Evolutionary conservation across 2,113 vertebrate species (phyloP).

Genomic region (Corythaixoides concolor): DNA sequence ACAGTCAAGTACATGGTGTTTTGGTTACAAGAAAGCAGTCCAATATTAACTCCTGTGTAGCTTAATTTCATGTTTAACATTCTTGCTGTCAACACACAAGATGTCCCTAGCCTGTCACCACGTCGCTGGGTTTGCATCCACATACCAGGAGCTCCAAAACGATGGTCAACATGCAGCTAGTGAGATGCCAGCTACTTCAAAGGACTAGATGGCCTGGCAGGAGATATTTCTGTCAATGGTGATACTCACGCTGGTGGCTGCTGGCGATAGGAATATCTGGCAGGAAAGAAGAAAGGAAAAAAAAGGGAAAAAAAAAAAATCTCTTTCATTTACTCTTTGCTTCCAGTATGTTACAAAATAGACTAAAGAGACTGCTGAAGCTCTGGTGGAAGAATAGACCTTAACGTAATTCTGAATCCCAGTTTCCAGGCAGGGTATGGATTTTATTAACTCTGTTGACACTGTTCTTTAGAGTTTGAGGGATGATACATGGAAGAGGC

Average conservation of each 20-base stretch:
- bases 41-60: not conserved
- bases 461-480: not conserved
- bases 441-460: not conserved
- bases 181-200: not conserved
- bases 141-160: not conserved
- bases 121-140: not conserved
- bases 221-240: not conserved
- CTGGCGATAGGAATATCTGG: not conserved
- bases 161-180: not conserved
- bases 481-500: not conserved
- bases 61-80: not conserved
- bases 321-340: not conserved
- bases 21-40: not conserved
- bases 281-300: no score
- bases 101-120: not conserved
- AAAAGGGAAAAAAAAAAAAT: no score
- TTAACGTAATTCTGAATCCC: accelerated
- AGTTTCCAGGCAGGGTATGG: not conserved
- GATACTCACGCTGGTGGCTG: not conserved
- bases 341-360: not conserved
- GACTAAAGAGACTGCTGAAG: not conserved
- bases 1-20: not conserved
- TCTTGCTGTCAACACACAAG: not conserved
- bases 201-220: not conserved
- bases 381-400: not conserved